These are phyloP conservation scores for Nemotelus nigrinus DNA, from an alignment of 2,888 invertebrate species.

Conservation along the genomic window DNA sequence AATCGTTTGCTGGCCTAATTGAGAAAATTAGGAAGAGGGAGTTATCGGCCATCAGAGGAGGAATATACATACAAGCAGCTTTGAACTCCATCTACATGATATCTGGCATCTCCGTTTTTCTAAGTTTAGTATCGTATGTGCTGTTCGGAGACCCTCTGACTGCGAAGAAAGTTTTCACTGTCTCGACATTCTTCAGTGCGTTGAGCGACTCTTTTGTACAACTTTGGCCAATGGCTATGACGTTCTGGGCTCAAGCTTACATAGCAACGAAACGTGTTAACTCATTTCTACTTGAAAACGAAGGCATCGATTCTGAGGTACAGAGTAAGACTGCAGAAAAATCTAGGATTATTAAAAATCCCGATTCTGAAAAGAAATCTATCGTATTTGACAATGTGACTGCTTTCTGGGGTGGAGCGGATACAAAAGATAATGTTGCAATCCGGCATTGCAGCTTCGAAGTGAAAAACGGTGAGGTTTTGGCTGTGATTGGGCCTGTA, in stretches of 20 bases:
- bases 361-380: constrained; percentile 54
- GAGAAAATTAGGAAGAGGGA: constrained; percentile 75
- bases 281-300: constrained; percentile 66
- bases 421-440: constrained; percentile 55
- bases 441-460: constrained; percentile 66
- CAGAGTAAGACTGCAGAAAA: not conserved
- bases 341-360: constrained; percentile 6
- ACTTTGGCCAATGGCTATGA: constrained; percentile 78
- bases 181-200: constrained; percentile 80
- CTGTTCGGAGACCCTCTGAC: constrained; percentile 71
- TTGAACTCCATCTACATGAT: constrained; percentile 76
- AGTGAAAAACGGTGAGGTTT: constrained; percentile 57
- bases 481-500: constrained; percentile 76
- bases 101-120: constrained; percentile 77
- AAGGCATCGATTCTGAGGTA: not conserved
- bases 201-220: constrained; percentile 77
- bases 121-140: constrained; percentile 74
- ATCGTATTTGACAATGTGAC: constrained; percentile 65
- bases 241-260: constrained; percentile 75
- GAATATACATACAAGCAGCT: constrained; percentile 71
- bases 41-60: constrained; percentile 70
- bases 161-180: constrained; percentile 77
- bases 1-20: constrained; percentile 75
- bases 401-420: constrained; percentile 67
- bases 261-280: constrained; percentile 76